Evolutionary conservation across 1,140 invertebrate genomes (phyloP), one percentile per base, ranked within the genome.

Genomic region (Bombus ignitus): DNA sequence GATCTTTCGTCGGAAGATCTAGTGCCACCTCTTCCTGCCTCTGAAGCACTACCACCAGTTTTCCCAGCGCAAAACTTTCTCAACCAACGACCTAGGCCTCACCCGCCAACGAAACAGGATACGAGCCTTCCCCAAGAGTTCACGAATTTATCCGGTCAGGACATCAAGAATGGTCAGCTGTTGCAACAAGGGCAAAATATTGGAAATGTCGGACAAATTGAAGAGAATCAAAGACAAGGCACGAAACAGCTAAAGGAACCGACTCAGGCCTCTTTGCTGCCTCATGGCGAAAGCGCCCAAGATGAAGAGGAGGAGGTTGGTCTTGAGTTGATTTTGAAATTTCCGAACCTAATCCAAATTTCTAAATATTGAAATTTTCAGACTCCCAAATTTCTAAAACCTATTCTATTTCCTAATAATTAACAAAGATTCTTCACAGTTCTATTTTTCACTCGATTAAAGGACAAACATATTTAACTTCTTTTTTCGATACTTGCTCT

Each of bases 61-160:
- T 95, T 92, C 73, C 81, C 92, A 1, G 85, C 93, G 2, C 94
- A 95, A 72, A 91, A 92, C 76, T 94, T 95, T 70, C 89, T 91
- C 22, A 25, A 72, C 2, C 88, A 93, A 18, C 88, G 84, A 79
- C 73, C 85, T 3, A 83, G 84, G 2, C 73, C 82, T 8, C 68
- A 76, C 39, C 68, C 84, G 15, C 81, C 76, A 5, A 37, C 47
- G n/a, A 83, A 89, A 70, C 84, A 65, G 35, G 84, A 89, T 13
- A 3, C n/a, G 12, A 73, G 62, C 6, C 15, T 47, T 42, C 37
- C 76, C 22, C 81, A 85, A 15, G 83, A 88, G 53, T 77, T 86
- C 15, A 3, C 74, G 0, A 87, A 76, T 15, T 53, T 80, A 18
- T 59, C 81, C 3, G 74, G 91, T 78, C 89, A 83, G 22, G 72